Evolutionary conservation across 2,888 invertebrate genomes (phyloP).

Genomic region (Lycaena phlaeas): DNA sequence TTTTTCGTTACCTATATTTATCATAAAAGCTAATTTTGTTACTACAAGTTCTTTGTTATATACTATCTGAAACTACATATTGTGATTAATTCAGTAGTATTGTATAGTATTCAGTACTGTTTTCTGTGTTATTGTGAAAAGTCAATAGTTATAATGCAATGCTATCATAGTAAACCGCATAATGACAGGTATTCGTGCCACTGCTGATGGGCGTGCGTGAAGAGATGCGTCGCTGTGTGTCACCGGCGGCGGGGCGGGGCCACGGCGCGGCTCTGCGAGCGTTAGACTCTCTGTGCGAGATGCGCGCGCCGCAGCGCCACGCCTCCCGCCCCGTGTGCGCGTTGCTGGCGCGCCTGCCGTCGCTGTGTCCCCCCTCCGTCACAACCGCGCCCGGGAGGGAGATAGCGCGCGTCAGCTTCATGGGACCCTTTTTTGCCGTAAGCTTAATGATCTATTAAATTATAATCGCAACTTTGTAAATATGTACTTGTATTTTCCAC

Average conservation of each 20-base stretch:
- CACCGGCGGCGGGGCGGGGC: slow-evolving; percentile 77
- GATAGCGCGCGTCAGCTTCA: slow-evolving; percentile 85
- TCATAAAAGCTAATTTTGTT: too few relatives aligned
- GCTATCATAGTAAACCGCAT: too few relatives aligned
- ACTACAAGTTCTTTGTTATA: too few relatives aligned
- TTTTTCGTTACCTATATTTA: too few relatives aligned
- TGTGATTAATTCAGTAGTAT: too few relatives aligned
- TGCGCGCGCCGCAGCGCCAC: slow-evolving; percentile 78
- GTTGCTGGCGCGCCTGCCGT: slow-evolving; percentile 49
- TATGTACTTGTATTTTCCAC: too few relatives aligned
- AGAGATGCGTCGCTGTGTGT: slow-evolving; percentile 79
- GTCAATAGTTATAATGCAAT: too few relatives aligned
- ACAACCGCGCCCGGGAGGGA: slow-evolving; percentile 89
- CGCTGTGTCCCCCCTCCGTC: slow-evolving; percentile 80
- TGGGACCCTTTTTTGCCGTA: slow-evolving; percentile 93
- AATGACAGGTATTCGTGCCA: slow-evolving; percentile 55
- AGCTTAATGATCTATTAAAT: too few relatives aligned
- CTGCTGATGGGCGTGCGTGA: slow-evolving; percentile 58
- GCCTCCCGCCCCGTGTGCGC: slow-evolving; percentile 80
- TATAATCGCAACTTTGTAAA: too few relatives aligned
- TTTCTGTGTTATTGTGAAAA: too few relatives aligned
- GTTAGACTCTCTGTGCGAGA: slow-evolving; percentile 85
- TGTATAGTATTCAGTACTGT: too few relatives aligned
- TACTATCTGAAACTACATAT: too few relatives aligned
- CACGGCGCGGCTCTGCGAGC: slow-evolving; percentile 80